Conservation (phyloP, 2,797 vertebrate species). For the Cossypha heuglini region DNA sequence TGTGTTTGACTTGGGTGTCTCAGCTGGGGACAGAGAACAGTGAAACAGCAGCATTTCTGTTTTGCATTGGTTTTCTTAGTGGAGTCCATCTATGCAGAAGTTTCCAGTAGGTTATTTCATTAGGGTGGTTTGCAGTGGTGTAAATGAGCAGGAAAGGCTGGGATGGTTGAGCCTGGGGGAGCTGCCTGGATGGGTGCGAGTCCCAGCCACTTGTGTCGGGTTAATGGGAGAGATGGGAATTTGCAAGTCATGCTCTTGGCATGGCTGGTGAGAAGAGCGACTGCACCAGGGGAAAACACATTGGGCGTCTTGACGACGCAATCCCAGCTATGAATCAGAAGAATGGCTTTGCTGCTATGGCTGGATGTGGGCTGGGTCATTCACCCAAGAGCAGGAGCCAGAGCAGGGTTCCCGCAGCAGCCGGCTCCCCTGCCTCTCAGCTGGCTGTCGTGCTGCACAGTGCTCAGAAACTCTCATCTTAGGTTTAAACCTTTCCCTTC, state of each 20-base stretch:
- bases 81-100: neutral
- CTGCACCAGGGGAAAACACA: neutral
- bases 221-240: neutral
- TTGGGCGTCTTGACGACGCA: neutral
- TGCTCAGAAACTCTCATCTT: accelerated
- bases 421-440: neutral
- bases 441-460: accelerated
- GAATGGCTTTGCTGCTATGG: neutral
- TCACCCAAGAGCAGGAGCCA: neutral
- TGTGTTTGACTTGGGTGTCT: neutral
- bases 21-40: neutral
- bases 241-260: slow-evolving; percentile 38
- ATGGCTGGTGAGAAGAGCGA: neutral
- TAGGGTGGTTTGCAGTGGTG: neutral
- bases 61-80: neutral
- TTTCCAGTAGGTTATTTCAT: neutral
- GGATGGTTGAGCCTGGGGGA: neutral
- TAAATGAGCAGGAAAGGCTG: neutral
- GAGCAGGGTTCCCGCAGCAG: neutral
- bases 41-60: neutral
- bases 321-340: neutral
- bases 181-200: neutral
- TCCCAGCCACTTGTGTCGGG: accelerated
- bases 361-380: neutral
- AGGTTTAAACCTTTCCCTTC: neutral